phyloP scores from a whole-genome alignment of 2,888 invertebrate genomes.

The Corbicula japonica region DNA sequence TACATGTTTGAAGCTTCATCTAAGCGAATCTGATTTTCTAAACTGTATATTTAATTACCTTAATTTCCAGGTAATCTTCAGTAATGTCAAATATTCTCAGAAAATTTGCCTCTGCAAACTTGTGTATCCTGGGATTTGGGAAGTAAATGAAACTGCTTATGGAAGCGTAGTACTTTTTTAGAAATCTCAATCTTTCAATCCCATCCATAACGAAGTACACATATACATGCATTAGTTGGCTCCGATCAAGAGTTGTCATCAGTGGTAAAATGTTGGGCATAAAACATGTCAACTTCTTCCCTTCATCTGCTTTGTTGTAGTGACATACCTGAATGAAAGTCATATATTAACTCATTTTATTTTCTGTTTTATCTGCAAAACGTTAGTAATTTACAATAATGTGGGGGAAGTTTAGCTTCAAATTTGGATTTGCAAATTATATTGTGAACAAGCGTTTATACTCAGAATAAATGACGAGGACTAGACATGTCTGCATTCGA shows the following conservation, averaged over 20 bases:
- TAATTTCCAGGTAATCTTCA: constrained; percentile 74
- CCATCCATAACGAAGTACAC: constrained; percentile 85
- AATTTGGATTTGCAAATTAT: too few relatives aligned
- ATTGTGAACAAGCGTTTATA: too few relatives aligned
- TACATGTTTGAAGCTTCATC: too few relatives aligned
- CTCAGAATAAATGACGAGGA: too few relatives aligned
- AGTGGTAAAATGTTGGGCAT: constrained; percentile 74
- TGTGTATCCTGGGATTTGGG: constrained; percentile 78
- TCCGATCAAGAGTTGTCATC: constrained; percentile 52
- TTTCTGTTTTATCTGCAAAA: too few relatives aligned
- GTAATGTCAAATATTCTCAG: constrained; percentile 71
- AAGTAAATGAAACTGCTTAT: constrained; percentile 81
- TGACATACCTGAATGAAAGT: constrained; percentile 38
- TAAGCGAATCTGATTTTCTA: too few relatives aligned
- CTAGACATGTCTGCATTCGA: too few relatives aligned
- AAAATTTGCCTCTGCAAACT: constrained; percentile 70
- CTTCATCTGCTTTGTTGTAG: constrained; percentile 48
- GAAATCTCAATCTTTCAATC: constrained; percentile 71
- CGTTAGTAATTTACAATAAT: too few relatives aligned
- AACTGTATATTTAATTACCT: too few relatives aligned
- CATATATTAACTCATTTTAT: not conserved
- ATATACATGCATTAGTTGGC: constrained; percentile 67
- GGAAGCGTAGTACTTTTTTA: constrained; percentile 40
- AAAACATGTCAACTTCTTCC: constrained; percentile 78
- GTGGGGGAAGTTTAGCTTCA: too few relatives aligned